A percentile compares a stretch with the other conserved stretches of the same genome.
These are phyloP conservation scores for Hemistola chrysoprasaria DNA, from an alignment of 2,888 invertebrate genomes.

Conservation along the genomic window DNA sequence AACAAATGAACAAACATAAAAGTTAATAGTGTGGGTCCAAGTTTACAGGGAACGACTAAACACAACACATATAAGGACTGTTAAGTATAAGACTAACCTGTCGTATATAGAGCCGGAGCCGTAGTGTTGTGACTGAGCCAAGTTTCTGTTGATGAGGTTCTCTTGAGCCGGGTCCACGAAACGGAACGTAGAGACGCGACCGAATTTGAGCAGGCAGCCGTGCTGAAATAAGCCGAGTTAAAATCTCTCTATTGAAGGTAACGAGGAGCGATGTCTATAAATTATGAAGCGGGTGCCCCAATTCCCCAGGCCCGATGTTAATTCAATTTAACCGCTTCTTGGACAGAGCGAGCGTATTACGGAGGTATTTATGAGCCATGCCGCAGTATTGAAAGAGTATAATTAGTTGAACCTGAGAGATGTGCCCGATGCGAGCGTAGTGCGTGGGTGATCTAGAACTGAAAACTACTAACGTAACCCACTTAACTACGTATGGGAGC, in stretches of 20 bases:
- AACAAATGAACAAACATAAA: constrained; percentile 37
- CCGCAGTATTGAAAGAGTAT: constrained; percentile 6
- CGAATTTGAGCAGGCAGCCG: constrained; percentile 92
- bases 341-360: constrained; percentile 3
- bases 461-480: constrained; percentile 31
- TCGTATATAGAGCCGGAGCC: constrained; percentile 91
- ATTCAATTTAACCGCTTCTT: constrained; percentile 6
- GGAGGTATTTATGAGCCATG: constrained; percentile 8
- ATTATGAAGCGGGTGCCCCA: constrained; percentile 6
- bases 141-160: constrained; percentile 88
- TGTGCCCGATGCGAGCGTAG: constrained; percentile 3
- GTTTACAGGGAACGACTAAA: constrained; percentile 47
- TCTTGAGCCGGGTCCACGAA: constrained; percentile 93
- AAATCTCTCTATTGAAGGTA: constrained; percentile 13
- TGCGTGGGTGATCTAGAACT: constrained; percentile 26
- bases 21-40: constrained; percentile 39
- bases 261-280: constrained; percentile 4
- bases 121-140: constrained; percentile 87
- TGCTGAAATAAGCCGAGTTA: constrained; percentile 80
- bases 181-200: constrained; percentile 92
- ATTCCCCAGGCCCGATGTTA: constrained; percentile 3
- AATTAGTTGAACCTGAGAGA: constrained; percentile 10
- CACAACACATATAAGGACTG: constrained; percentile 45
- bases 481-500: constrained; percentile 28
- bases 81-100: constrained; percentile 80